phyloP scores from a whole-genome alignment of 2,113 vertebrate genomes.

The Laterallus jamaicensis region DNA sequence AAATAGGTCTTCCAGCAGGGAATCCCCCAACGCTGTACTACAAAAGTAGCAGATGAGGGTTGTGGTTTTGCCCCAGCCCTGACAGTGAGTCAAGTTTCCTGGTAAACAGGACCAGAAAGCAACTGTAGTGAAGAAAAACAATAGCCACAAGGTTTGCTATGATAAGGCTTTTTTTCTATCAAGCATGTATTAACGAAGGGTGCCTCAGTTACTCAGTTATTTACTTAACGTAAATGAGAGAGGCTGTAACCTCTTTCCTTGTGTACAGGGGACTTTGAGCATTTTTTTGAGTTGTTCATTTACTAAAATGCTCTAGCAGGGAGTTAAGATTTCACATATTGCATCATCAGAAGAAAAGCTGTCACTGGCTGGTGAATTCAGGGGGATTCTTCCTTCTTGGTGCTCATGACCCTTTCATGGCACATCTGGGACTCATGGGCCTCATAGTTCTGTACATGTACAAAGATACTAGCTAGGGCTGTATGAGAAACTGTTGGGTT shows the following conservation, averaged over 20 bases:
- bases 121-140: background rate
- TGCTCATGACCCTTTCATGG: background rate
- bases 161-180: background rate
- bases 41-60: constrained; percentile 1
- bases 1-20: constrained; percentile 11
- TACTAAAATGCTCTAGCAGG: background rate
- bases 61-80: no score
- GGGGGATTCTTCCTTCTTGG: background rate
- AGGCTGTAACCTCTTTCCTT: background rate
- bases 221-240: background rate
- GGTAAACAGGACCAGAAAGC: constrained; percentile 10
- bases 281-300: constrained; percentile 7
- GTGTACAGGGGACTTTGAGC: fast-evolving
- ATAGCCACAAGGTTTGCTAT: background rate
- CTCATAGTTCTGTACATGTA: background rate
- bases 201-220: background rate
- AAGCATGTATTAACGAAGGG: background rate
- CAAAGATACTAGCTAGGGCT: background rate
- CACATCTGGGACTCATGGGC: background rate
- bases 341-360: background rate
- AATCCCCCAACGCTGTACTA: background rate
- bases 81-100: background rate
- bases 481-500: background rate
- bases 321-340: background rate
- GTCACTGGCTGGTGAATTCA: background rate